A percentile compares a stretch with the other conserved stretches of the same genome.
Evolutionary conservation across 2,797 vertebrate species (phyloP).

Genomic region (Ataeniobius toweri): DNA sequence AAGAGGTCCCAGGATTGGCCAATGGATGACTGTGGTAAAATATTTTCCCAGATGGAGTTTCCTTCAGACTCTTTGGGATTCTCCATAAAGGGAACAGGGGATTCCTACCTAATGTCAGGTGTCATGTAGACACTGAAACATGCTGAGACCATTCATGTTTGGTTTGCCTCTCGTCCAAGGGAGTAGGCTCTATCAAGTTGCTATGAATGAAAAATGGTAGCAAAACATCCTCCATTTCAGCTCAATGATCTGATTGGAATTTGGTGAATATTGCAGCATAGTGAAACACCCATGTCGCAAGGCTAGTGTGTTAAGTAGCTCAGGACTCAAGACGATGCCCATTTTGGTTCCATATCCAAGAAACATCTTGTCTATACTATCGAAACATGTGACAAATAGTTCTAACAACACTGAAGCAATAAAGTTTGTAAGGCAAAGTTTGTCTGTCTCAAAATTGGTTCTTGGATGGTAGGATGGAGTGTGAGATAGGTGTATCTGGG

Average conservation of each 20-base stretch:
- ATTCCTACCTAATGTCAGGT: not conserved
- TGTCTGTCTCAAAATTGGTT: not conserved
- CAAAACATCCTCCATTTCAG: not conserved
- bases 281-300: not conserved
- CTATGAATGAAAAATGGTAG: not conserved
- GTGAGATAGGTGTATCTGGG: not conserved
- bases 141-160: not conserved
- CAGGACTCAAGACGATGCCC: not conserved
- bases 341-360: not conserved
- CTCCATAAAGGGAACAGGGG: not conserved
- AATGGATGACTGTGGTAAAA: not conserved
- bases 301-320: not conserved
- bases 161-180: not conserved
- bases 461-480: not conserved
- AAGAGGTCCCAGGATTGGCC: not conserved
- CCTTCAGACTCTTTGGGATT: not conserved
- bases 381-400: not conserved
- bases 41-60: not conserved
- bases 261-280: not conserved
- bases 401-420: not conserved
- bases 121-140: not conserved
- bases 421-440: not conserved
- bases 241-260: not conserved
- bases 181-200: not conserved
- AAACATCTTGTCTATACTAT: not conserved